Evolutionary conservation across 2,888 invertebrate species (phyloP).

Genomic region (Hesperia comma): DNA sequence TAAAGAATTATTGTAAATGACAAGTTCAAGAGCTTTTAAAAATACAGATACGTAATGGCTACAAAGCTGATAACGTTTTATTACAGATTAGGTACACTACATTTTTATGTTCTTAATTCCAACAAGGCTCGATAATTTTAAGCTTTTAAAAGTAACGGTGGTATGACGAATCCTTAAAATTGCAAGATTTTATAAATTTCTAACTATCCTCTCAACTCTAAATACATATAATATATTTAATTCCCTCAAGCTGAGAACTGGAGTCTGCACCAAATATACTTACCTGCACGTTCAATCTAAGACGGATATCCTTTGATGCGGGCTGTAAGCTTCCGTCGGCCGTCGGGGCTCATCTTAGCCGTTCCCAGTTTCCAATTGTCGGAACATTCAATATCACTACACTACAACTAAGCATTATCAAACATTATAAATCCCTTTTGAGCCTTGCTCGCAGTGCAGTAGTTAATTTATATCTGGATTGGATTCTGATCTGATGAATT

Average conservation of each 20-base stretch:
- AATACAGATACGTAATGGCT: no score
- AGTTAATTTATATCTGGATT: neutral
- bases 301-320: constrained; percentile 28
- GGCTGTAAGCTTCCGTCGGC: constrained; percentile 22
- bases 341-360: constrained; percentile 14
- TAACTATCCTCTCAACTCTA: neutral
- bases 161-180: no score
- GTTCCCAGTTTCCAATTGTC: constrained; percentile 11
- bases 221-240: neutral
- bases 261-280: constrained; percentile 13
- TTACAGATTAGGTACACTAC: no score
- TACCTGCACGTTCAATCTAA: constrained; percentile 15
- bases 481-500: neutral
- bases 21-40: no score
- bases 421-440: neutral
- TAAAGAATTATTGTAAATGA: no score
- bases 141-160: no score
- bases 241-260: neutral
- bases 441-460: neutral
- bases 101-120: no score
- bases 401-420: neutral
- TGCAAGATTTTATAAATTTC: no score
- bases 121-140: no score
- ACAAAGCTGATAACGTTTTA: no score
- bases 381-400: constrained; percentile 14